Percentiles rank a stretch among this genome's conserved stretches.
Evolutionary conservation across 2,888 invertebrate species (phyloP).

Genomic region (Mylabris sibirica): DNA sequence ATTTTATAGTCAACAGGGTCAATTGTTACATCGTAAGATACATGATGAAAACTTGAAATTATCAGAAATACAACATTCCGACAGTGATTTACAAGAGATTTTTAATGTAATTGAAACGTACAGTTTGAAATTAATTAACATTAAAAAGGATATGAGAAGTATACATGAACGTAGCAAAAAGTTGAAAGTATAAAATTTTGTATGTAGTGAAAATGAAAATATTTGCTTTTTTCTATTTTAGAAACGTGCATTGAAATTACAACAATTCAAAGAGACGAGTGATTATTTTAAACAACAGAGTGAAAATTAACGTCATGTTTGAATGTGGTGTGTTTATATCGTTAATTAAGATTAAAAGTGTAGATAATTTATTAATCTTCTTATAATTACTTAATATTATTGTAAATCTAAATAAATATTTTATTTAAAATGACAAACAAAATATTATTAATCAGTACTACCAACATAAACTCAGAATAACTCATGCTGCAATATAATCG

Average conservation of each 20-base stretch:
- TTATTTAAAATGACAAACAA: not conserved
- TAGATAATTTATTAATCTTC: not conserved
- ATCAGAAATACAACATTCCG: constrained; percentile 11
- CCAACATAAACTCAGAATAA: not conserved
- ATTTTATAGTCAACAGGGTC: constrained; percentile 6
- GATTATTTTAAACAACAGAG: constrained; percentile 14
- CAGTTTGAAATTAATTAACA: constrained; percentile 7
- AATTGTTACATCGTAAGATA: not conserved
- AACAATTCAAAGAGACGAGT: constrained; percentile 17
- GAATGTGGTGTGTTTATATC: no score
- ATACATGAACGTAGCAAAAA: constrained; percentile 17
- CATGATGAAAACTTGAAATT: constrained; percentile 15
- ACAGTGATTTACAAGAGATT: not conserved
- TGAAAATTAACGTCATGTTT: not conserved
- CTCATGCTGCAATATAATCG: not conserved
- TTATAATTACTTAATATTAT: no score
- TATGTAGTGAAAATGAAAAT: not conserved
- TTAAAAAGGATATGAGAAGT: constrained; percentile 11
- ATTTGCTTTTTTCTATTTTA: not conserved
- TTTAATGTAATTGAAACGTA: constrained; percentile 8
- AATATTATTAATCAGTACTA: not conserved
- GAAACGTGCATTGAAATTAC: constrained; percentile 18
- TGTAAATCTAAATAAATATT: not conserved
- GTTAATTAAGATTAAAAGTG: not conserved
- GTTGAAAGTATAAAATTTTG: not conserved